Evolutionary conservation across 2,888 invertebrate species (phyloP), one percentile per base, ranked within the genome.

Genomic region (Meliscaeva auricollis): DNA sequence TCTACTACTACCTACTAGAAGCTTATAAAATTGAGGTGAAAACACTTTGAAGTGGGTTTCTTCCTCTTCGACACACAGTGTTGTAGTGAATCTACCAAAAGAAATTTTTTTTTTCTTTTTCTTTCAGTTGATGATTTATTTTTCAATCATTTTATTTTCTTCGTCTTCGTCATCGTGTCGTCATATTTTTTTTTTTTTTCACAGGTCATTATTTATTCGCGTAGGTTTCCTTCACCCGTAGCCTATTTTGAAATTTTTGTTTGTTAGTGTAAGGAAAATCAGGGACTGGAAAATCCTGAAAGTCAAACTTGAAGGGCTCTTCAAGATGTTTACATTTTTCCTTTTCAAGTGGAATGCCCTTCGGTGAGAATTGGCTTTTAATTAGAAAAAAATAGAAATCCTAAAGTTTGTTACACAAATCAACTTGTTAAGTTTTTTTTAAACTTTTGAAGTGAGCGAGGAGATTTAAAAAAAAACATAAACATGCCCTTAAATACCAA

Each of bases 21-120:
- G 83, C 83, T 84, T 79, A 79, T 64, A 50, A 79, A 38, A 79
- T 84, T 79, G 70, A 84, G 83, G 79, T 79, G 79, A 84, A 84
- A 75, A 70, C 35, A 70, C 83, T 84, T 75, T 84, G 79, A 84
- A 84, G 83, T 84, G 79, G 83, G 75, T 84, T 38, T 75, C 35
- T 20, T 32, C 41, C 66, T 78, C 62, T 54, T 46, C 26, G 26
- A 26, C 26, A 26, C 26, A 26, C 2, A 26, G 26, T 2, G 4
- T 62, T 66, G 17, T 54, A n/a, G 4, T 35, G 17, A 17, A 30
- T 8, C n/a, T n/a, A n/a, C n/a, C n/a, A n/a, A n/a, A n/a, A n/a
- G n/a, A n/a, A n/a, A n/a, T n/a, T n/a, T n/a, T n/a, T n/a, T n/a
- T n/a, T n/a, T 35, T 58, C 20, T 3, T 20, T 1, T 38, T 58